phyloP scores from a whole-genome alignment of 1,140 invertebrate species.

The Heliconius hermathena region DNA sequence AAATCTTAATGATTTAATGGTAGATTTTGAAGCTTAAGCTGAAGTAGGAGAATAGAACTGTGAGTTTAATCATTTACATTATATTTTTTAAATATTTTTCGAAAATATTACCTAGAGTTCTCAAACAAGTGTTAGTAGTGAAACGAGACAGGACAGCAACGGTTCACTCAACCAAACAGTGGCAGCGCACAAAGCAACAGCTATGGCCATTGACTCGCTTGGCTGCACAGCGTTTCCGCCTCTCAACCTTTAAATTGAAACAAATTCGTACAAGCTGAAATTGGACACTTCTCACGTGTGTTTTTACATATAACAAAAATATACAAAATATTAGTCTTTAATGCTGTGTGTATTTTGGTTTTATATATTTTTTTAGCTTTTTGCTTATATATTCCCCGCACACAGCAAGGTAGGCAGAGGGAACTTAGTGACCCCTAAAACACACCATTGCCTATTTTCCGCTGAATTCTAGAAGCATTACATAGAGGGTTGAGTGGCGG shows the following conservation, averaged over 20 bases:
- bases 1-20: background rate
- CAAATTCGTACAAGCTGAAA: slow-evolving; percentile 56
- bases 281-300: slow-evolving; percentile 36
- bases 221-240: slow-evolving; percentile 54
- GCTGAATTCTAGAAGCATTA: no score
- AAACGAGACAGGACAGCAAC: slow-evolving; percentile 44
- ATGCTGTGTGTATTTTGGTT: background rate
- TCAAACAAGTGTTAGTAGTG: slow-evolving; percentile 28
- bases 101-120: slow-evolving; percentile 5
- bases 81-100: background rate
- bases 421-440: no score
- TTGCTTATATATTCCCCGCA: no score
- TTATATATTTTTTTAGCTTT: no score
- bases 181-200: slow-evolving; percentile 63
- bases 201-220: slow-evolving; percentile 59
- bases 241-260: slow-evolving; percentile 71
- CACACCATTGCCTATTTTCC: no score
- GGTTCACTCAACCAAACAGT: slow-evolving; percentile 60
- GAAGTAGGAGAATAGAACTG: background rate
- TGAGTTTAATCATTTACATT: background rate
- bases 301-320: slow-evolving; percentile 4
- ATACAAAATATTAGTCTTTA: background rate
- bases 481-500: no score
- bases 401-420: no score
- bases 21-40: background rate